Conservation (phyloP, 2,888 invertebrate genomes). For the Nephrotoma flavescens region DNA sequence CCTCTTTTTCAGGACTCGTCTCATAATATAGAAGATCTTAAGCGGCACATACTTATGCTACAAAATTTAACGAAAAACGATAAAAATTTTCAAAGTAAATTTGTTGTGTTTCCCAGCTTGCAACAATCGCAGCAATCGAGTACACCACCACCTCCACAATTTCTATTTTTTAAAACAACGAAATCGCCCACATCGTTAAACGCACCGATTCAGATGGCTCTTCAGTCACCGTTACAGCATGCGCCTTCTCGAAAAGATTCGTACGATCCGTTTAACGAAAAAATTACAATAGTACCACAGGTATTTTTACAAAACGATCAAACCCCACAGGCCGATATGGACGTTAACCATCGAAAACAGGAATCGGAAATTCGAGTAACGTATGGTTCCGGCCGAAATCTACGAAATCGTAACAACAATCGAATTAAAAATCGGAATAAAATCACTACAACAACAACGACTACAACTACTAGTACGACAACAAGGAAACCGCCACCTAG, state of each 20-base stretch:
- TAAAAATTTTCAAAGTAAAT: constrained; percentile 30
- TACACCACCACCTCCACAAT: constrained; percentile 7
- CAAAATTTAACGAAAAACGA: constrained; percentile 31
- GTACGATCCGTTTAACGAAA: constrained; percentile 17
- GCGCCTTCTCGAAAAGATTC: constrained; percentile 8
- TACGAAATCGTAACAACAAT: not conserved
- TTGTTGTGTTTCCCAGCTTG: constrained; percentile 31
- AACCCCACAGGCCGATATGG: constrained; percentile 17
- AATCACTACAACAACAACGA: constrained; percentile 6
- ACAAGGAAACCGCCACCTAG: constrained; percentile 11
- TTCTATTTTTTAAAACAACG: constrained; percentile 5
- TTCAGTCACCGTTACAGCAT: not conserved
- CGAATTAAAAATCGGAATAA: constrained; percentile 10
- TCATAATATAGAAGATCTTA: constrained; percentile 30
- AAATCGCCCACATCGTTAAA: not conserved
- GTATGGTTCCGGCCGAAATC: constrained; percentile 9
- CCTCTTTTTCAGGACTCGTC: constrained; percentile 20
- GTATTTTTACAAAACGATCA: constrained; percentile 28
- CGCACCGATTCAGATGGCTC: constrained; percentile 14
- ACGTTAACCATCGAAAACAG: not conserved
- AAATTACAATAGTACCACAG: constrained; percentile 26
- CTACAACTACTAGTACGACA: constrained; percentile 12
- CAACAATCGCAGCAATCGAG: constrained; percentile 15
- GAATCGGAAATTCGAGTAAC: constrained; percentile 11
- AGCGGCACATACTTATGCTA: constrained; percentile 29